phyloP scores from a whole-genome alignment of 1,140 invertebrate genomes.

The Ctenoplectra terminalis region DNA sequence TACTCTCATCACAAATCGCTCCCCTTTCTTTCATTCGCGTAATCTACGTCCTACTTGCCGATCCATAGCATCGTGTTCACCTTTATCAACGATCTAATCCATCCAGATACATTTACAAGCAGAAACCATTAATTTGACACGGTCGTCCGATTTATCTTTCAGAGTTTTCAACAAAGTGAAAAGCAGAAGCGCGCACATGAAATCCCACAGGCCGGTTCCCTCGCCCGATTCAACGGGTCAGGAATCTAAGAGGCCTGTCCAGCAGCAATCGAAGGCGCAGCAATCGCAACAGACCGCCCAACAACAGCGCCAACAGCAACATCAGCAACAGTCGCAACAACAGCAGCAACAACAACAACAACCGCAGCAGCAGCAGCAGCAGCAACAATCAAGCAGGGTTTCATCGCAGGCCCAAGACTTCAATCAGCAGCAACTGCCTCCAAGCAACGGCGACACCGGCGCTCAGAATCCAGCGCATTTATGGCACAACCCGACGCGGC shows the following conservation, averaged over 20 bases:
- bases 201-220: constrained; percentile 92
- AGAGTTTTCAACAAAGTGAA: constrained; percentile 99
- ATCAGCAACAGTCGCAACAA: constrained; percentile 72
- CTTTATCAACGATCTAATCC: background rate
- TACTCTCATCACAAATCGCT: background rate
- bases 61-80: constrained; percentile 9
- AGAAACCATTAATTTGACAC: background rate
- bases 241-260: constrained; percentile 79
- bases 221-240: constrained; percentile 81
- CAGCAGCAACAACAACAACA: constrained; percentile 70
- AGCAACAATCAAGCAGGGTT: constrained; percentile 58
- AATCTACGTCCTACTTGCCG: constrained; percentile 1
- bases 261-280: constrained; percentile 71
- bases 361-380: constrained; percentile 71
- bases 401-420: constrained; percentile 62
- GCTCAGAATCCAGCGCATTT: constrained; percentile 72
- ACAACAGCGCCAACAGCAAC: constrained; percentile 61
- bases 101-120: background rate
- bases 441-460: constrained; percentile 67
- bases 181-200: constrained; percentile 99
- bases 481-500: constrained; percentile 81
- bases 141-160: constrained; percentile 83
- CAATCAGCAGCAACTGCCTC: constrained; percentile 71
- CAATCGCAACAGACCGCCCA: constrained; percentile 58
- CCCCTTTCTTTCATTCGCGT: background rate